Evolutionary conservation across 1,140 invertebrate species (phyloP).

Genomic region (Dolichoris vasculosae): DNA sequence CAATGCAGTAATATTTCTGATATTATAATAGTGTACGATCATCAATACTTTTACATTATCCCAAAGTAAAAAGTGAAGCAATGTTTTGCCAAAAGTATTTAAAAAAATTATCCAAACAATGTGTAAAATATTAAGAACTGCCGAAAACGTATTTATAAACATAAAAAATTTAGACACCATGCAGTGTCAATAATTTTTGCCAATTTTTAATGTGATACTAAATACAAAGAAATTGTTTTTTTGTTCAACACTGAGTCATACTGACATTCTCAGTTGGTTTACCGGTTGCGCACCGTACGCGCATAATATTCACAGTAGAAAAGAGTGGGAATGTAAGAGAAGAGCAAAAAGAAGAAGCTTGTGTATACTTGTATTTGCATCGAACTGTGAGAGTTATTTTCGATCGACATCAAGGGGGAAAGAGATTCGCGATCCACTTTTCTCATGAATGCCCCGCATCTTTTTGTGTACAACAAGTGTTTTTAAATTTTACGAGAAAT

Average conservation of each 20-base stretch:
- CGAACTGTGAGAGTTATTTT: too few species aligned
- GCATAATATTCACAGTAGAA: background rate
- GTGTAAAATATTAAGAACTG: background rate
- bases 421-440: too few species aligned
- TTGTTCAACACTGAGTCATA: background rate
- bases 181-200: background rate
- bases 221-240: background rate
- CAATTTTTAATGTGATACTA: background rate
- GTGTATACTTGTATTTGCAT: background rate
- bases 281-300: background rate
- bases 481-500: too few species aligned
- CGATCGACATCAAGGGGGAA: too few species aligned
- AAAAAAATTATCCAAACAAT: background rate
- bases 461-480: too few species aligned
- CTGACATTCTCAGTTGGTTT: background rate
- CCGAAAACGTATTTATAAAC: background rate
- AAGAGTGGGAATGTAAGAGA: background rate
- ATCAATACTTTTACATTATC: too few species aligned
- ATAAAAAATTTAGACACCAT: background rate
- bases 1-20: too few species aligned
- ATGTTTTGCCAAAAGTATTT: background rate
- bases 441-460: too few species aligned
- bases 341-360: background rate
- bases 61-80: too few species aligned
- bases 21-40: too few species aligned